phyloP scores from a whole-genome alignment of 2,888 invertebrate genomes.

The Papilio gigon region DNA sequence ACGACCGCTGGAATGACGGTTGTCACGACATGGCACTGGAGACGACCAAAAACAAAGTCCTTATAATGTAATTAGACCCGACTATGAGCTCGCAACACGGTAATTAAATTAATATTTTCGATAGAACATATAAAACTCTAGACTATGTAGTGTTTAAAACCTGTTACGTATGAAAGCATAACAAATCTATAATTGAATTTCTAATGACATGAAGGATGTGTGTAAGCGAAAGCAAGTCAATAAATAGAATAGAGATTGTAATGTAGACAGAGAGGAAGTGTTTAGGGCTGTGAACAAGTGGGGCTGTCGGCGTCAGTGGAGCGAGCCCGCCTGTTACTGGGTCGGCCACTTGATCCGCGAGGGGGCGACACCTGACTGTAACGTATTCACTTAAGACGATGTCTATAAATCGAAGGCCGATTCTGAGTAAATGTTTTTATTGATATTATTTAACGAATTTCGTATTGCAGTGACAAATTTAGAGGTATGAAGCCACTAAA shows the following conservation, averaged over 20 bases:
- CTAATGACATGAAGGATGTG: constrained; percentile 1
- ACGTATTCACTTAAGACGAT: constrained; percentile 33
- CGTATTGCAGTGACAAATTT: not conserved
- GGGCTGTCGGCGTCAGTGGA: constrained; percentile 51
- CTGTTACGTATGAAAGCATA: not conserved
- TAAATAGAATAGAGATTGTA: constrained; percentile 43
- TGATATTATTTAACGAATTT: constrained; percentile 2
- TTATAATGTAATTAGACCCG: too few species aligned
- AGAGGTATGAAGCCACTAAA: not conserved
- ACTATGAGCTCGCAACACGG: too few species aligned
- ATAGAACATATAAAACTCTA: too few species aligned
- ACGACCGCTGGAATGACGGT: too few species aligned
- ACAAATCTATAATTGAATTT: not conserved
- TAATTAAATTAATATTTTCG: too few species aligned
- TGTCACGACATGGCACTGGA: too few species aligned
- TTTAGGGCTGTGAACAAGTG: constrained; percentile 50
- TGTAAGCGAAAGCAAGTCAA: constrained; percentile 43
- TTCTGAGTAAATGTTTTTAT: constrained; percentile 11
- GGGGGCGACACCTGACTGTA: constrained; percentile 35
- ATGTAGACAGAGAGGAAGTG: constrained; percentile 51
- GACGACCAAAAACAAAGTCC: too few species aligned
- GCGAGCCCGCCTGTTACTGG: constrained; percentile 44
- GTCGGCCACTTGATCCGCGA: constrained; percentile 37
- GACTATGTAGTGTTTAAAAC: too few species aligned
- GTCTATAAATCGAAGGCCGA: constrained; percentile 23